phyloP scores from a whole-genome alignment of 2,888 invertebrate genomes.

The Diaphora mendica region DNA sequence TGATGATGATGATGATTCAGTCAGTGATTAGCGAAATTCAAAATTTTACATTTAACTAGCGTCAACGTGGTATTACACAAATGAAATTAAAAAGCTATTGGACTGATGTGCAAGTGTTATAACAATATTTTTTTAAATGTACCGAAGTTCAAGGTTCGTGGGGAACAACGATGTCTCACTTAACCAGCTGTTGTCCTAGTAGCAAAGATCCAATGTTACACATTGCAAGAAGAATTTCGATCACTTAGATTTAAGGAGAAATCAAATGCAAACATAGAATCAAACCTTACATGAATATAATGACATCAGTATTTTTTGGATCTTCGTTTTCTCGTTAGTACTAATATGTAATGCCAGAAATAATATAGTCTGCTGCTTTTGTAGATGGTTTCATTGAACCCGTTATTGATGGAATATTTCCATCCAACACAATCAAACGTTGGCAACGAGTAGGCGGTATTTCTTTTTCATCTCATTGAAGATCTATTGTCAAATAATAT shows the following conservation, averaged over 20 bases:
- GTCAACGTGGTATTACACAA: no score
- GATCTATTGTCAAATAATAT: neutral
- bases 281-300: neutral
- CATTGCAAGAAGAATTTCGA: no score
- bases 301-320: no score
- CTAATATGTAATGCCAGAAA: constrained; percentile 13
- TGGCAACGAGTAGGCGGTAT: neutral
- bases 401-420: constrained; percentile 31
- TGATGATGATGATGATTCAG: no score
- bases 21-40: no score
- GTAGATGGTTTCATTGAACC: constrained; percentile 21
- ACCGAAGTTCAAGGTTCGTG: neutral
- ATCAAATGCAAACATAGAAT: neutral
- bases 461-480: constrained; percentile 5
- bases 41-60: no score
- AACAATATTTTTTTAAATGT: no score
- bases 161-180: neutral
- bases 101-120: no score
- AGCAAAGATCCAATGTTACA: neutral
- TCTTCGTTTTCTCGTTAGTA: neutral
- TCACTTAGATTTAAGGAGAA: neutral
- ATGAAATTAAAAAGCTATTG: no score
- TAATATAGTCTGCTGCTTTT: constrained; percentile 24
- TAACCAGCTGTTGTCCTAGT: constrained; percentile 1
- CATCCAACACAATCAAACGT: constrained; percentile 4